These are phyloP conservation scores for Dusona sp. DNA, from an alignment of 2,888 invertebrate species.

Conservation along the genomic window DNA sequence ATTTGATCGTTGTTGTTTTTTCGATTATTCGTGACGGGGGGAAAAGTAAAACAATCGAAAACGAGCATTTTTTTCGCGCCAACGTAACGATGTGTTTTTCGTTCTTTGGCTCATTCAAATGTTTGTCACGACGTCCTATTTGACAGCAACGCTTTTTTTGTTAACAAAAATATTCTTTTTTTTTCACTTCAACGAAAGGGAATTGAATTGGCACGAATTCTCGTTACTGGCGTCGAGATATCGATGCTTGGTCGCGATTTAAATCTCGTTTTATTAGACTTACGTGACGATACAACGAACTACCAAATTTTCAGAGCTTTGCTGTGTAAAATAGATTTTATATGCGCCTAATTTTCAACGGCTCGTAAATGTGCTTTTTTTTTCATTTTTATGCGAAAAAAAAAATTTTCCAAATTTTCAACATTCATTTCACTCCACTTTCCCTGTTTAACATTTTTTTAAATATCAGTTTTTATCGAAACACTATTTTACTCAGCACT, in stretches of 20 bases:
- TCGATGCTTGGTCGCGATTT: constrained; percentile 21
- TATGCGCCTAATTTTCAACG: background rate
- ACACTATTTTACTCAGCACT: constrained; percentile 6
- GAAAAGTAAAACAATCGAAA: background rate
- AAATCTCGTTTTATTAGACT: constrained; percentile 1
- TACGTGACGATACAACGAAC: background rate
- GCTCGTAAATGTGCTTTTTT: background rate
- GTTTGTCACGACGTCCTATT: background rate
- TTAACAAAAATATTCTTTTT: background rate
- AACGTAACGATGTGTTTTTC: background rate
- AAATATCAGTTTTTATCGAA: background rate
- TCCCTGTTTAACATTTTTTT: background rate
- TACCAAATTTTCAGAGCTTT: background rate
- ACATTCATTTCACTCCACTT: background rate
- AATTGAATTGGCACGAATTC: background rate
- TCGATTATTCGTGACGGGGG: background rate
- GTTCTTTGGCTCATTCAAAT: background rate
- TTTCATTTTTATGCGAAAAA: background rate
- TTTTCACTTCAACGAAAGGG: background rate
- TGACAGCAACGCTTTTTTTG: background rate
- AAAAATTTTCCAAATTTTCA: background rate
- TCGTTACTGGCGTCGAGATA: background rate
- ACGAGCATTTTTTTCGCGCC: constrained; percentile 5
- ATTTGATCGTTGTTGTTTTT: constrained; percentile 40
- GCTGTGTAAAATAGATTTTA: constrained; percentile 29